Base-by-base conservation (phyloP, 2,888 invertebrate species). In the Ceramica pisi region DNA sequence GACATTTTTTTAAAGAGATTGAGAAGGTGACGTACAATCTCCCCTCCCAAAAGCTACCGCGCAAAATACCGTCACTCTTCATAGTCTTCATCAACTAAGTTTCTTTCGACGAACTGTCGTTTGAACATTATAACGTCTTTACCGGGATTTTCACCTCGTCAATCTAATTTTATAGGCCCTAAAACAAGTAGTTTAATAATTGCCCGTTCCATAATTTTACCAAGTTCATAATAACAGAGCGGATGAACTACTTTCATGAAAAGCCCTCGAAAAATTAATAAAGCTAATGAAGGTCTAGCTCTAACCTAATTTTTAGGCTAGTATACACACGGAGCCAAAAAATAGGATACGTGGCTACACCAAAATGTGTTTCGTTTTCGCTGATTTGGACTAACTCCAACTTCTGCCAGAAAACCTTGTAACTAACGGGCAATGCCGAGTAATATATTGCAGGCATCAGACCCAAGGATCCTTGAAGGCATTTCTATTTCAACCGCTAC, bases 311-410 rank as follows among this genome's bases (percentile, higher is more conserved):
- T 48, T 75, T 60, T 53, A 60, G 23, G 23, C 21, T 7, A 56
- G 38, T 21, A 26, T 23, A 65, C 31, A 44, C n/a, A 16, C 41
- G 10, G 21, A 26, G 26, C 50, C 26, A 51, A 68, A 74, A 53
- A 69, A 55, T 67, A 38, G 21, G 12, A 66, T 59, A 59, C 31
- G 56, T 66, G 59, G 46, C 57, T 23, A 59, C 65, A 56, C 46
- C 44, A 46, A 46, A 68, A 59, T 79, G 35, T 65, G 57, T 67
- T 57, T 71, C 59, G 38, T 61, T 75, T 67, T 67, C n/a, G 38
- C 56, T 67, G 72, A 69, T 75, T 81, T 83, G 86, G 75, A 67
- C 35, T 71, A 21, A 38, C 41, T 85, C 86, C 84, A 83, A 83
- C 51, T 78, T 71, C 23, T 38, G 21, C 6, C 59, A 48, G 67